Evolutionary conservation across 2,888 invertebrate genomes (phyloP).

Genomic region (Acronicta leporina): DNA sequence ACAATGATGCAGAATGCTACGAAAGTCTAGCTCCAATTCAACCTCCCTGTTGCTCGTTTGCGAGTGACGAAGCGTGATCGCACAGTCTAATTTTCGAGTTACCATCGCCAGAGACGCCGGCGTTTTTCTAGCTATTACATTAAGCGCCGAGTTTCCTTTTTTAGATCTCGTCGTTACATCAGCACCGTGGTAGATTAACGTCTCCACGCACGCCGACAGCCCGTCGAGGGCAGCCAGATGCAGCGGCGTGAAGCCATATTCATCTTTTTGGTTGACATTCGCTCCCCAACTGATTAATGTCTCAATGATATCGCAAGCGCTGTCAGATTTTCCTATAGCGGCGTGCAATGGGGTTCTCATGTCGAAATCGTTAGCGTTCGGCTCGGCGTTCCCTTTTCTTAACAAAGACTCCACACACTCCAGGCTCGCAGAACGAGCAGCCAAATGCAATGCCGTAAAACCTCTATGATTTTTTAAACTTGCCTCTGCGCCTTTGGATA

Average conservation of each 20-base stretch:
- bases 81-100: constrained; percentile 94
- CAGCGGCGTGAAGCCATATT: constrained; percentile 95
- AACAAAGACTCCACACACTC: constrained; percentile 94
- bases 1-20: constrained; percentile 94
- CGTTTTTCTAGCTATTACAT: constrained; percentile 95
- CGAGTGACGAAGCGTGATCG: constrained; percentile 93
- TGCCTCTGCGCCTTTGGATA: constrained; percentile 93
- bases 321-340: constrained; percentile 94
- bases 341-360: constrained; percentile 95
- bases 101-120: constrained; percentile 95
- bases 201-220: constrained; percentile 94
- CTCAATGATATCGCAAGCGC: constrained; percentile 94
- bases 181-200: constrained; percentile 94
- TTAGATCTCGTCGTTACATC: constrained; percentile 96
- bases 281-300: constrained; percentile 94
- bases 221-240: constrained; percentile 96
- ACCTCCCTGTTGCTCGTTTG: constrained; percentile 94
- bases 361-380: constrained; percentile 94
- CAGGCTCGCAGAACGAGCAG: constrained; percentile 93
- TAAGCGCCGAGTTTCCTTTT: constrained; percentile 95
- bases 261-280: constrained; percentile 95
- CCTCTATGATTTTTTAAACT: constrained; percentile 93
- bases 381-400: constrained; percentile 93
- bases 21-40: constrained; percentile 94
- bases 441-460: constrained; percentile 95